phyloP scores from a whole-genome alignment of 2,113 vertebrate genomes.

The Vimba vimba region DNA sequence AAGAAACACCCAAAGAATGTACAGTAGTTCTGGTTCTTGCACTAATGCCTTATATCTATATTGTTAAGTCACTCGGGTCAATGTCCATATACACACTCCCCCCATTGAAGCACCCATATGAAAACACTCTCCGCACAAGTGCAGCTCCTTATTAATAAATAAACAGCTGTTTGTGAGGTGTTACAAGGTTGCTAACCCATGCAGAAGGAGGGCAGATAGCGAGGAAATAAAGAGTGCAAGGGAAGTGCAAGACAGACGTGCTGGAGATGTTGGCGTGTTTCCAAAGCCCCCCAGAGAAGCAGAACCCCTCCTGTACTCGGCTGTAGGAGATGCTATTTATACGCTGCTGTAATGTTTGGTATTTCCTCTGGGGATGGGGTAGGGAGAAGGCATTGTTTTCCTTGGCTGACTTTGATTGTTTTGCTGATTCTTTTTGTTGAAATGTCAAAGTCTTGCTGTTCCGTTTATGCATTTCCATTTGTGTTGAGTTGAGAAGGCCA shows the following conservation, averaged over 20 bases:
- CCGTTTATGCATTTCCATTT: slow-evolving; percentile 55
- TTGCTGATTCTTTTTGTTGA: slow-evolving; percentile 53
- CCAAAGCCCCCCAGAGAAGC: slow-evolving; percentile 52
- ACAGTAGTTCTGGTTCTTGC: not conserved
- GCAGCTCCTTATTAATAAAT: slow-evolving; percentile 48
- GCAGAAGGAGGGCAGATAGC: slow-evolving; percentile 26
- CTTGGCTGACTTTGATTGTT: slow-evolving; percentile 67
- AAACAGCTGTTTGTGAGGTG: slow-evolving; percentile 49
- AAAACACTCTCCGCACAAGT: slow-evolving; percentile 7
- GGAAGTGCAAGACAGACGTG: not conserved
- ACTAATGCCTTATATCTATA: not conserved
- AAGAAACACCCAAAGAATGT: not conserved
- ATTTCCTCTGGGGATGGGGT: slow-evolving; percentile 72
- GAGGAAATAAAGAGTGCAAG: not conserved
- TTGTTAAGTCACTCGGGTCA: not conserved
- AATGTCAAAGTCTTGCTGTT: slow-evolving; percentile 66
- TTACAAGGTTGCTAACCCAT: slow-evolving; percentile 45
- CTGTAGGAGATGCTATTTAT: slow-evolving; percentile 74
- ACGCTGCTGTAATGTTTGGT: slow-evolving; percentile 74
- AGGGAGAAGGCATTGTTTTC: slow-evolving; percentile 74
- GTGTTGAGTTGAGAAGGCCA: slow-evolving; percentile 46
- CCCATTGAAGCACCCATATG: not conserved
- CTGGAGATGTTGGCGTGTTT: slow-evolving; percentile 34
- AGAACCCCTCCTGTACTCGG: slow-evolving; percentile 69
- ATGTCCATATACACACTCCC: not conserved